phyloP scores from a whole-genome alignment of 2,888 invertebrate species.

The Campaea margaritaria region DNA sequence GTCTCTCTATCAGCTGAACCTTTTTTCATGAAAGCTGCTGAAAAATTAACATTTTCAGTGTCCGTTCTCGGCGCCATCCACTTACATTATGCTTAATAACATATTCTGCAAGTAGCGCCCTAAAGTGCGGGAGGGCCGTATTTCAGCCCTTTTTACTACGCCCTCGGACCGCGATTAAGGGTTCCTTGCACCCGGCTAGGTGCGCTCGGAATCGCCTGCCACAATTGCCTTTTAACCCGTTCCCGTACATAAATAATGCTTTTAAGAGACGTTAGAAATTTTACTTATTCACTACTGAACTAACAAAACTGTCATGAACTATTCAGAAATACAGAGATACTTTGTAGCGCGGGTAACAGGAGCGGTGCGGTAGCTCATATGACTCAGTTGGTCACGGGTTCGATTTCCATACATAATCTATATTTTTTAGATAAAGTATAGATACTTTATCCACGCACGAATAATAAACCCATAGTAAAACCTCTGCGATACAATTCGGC shows the following conservation, averaged over 20 bases:
- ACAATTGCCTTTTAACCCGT: constrained; percentile 10
- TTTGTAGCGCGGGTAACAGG: too few species aligned
- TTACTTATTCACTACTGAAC: too few species aligned
- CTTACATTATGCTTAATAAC: constrained; percentile 21
- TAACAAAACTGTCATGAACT: too few species aligned
- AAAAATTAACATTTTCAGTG: constrained; percentile 11
- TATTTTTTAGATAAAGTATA: too few species aligned
- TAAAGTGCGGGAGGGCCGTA: constrained; percentile 24
- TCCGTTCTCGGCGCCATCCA: constrained; percentile 5
- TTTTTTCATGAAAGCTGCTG: constrained; percentile 5
- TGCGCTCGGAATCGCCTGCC: constrained; percentile 16
- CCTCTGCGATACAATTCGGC: too few species aligned
- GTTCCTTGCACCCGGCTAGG: constrained; percentile 31
- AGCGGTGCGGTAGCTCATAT: too few species aligned
- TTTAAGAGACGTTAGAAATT: neutral
- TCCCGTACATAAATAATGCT: neutral
- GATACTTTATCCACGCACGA: too few species aligned
- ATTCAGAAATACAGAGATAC: too few species aligned
- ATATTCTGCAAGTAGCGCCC: constrained; percentile 16
- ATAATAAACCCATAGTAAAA: too few species aligned
- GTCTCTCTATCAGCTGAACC: constrained; percentile 2
- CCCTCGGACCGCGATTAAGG: constrained; percentile 36
- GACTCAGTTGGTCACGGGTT: too few species aligned
- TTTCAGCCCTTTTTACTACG: constrained; percentile 39
- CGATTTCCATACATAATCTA: too few species aligned